Base-by-base conservation (phyloP, 53 echinoderm and acorn worm species). In the Crossaster papposus region DNA sequence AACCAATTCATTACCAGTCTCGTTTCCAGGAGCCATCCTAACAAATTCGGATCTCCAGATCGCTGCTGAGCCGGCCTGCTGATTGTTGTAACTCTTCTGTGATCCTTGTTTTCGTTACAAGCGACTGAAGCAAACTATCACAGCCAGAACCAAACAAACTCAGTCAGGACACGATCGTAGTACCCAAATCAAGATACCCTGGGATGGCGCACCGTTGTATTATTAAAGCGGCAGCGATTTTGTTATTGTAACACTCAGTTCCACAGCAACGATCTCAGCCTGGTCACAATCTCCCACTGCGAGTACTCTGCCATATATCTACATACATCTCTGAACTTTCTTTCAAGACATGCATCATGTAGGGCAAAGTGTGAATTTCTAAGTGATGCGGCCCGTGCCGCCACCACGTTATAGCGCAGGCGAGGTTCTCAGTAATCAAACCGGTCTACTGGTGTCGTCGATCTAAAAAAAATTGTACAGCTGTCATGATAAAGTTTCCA, bases 401-500 rank as follows among this genome's bases (percentile, higher is more conserved):
- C 24, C 68, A 28, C n/a, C 68, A 26, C 28, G 7, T 68, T 10
- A n/a, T n/a, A 68, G 10, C n/a, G 28, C 28, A 58, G 12, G 58
- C 68, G 68, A 28, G 24, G 28, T 28, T 68, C n/a, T 26, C 24
- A 26, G 28, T 26, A 68, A 68, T 68, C 28, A 68, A 26, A 23
- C 68, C 28, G 68, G 24, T 28, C 4, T 28, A 23, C 68, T 68
- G 68, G 24, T 28, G 11, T 28, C 62, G 62, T 20, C 62, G 17
- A 14, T 62, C 17, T 62, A 62, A 62, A 62, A 20, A 62, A 20
- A 68, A n/a, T n/a, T n/a, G n/a, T 23, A 28, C 68, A 68, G 68
- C 68, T 68, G 68, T 26, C 68, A n/a, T n/a, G 68, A 26, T 68
- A 68, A 68, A 68, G 68, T 68, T 68, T 68, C 62, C 24, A 26